Conservation (phyloP, 2,113 vertebrate genomes). For the Cavia aperea region DNA sequence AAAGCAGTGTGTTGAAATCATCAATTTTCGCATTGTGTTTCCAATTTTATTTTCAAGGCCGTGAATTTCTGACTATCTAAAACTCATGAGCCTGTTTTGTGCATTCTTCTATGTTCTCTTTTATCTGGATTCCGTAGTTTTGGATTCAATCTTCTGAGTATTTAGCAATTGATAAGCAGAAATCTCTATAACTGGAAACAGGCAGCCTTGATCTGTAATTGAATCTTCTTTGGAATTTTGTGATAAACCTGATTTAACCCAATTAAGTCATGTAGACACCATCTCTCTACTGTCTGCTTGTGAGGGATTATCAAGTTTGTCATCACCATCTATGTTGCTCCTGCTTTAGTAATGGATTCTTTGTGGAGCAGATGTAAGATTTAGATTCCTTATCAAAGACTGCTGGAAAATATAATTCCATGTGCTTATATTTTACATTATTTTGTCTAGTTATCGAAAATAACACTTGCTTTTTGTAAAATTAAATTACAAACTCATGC, state of each 20-base stretch:
- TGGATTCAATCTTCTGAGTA: background rate
- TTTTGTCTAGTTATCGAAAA: background rate
- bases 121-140: background rate
- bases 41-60: background rate
- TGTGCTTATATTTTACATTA: background rate
- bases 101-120: background rate
- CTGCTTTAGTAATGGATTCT: background rate
- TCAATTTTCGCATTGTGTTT: background rate
- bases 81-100: background rate
- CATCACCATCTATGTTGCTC: background rate
- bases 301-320: background rate
- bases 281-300: background rate
- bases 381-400: background rate
- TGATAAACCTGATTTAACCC: slow-evolving; percentile 22
- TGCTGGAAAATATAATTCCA: background rate
- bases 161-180: slow-evolving; percentile 13
- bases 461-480: background rate
- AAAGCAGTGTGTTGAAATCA: background rate
- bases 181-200: background rate
- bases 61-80: background rate
- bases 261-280: slow-evolving; percentile 21
- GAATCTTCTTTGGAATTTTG: slow-evolving; percentile 33
- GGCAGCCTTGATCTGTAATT: slow-evolving; percentile 16
- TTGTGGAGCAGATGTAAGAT: background rate
- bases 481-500: background rate